phyloP scores from a whole-genome alignment of 2,888 invertebrate species.

The Microchrysa polita region DNA sequence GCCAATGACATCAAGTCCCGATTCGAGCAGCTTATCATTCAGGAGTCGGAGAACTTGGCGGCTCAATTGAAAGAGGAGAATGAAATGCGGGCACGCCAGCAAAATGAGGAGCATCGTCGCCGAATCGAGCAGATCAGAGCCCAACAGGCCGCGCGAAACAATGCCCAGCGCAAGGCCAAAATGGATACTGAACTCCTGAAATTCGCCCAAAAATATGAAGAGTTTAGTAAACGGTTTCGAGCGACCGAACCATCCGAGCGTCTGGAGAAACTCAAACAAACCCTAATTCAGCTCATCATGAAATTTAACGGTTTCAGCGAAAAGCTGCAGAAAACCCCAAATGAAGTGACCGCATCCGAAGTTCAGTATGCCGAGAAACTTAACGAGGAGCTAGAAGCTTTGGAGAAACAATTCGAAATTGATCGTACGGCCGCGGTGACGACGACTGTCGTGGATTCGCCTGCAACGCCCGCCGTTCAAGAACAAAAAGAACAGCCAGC shows the following conservation, averaged over 20 bases:
- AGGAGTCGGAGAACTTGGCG: conserved; percentile 22
- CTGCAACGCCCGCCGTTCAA: conserved; percentile 35
- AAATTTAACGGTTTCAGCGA: conserved; percentile 10
- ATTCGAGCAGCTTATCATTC: conserved; percentile 21
- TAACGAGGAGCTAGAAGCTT: conserved; percentile 64
- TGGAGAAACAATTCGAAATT: conserved; percentile 63
- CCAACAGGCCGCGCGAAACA: conserved; percentile 17
- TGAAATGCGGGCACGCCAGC: not conserved
- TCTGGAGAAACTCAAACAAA: conserved; percentile 53
- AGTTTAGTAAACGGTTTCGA: conserved; percentile 62
- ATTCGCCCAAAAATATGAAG: conserved; percentile 63
- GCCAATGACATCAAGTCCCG: conserved; percentile 20
- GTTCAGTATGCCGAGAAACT: conserved; percentile 68
- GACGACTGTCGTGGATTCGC: conserved; percentile 52
- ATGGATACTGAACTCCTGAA: conserved; percentile 54
- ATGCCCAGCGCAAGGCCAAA: not conserved
- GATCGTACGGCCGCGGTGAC: conserved; percentile 61
- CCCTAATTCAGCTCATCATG: conserved; percentile 33
- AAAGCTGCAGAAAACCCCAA: conserved; percentile 61
- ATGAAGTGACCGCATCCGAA: conserved; percentile 66
- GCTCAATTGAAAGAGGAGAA: conserved; percentile 14
- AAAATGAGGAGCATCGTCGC: conserved; percentile 7
- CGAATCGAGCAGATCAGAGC: conserved; percentile 17
- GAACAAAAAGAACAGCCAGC: conserved; percentile 23
- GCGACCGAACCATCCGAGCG: conserved; percentile 52